phyloP scores from a whole-genome alignment of 1,140 invertebrate genomes.

The Drosophila pachea region DNA sequence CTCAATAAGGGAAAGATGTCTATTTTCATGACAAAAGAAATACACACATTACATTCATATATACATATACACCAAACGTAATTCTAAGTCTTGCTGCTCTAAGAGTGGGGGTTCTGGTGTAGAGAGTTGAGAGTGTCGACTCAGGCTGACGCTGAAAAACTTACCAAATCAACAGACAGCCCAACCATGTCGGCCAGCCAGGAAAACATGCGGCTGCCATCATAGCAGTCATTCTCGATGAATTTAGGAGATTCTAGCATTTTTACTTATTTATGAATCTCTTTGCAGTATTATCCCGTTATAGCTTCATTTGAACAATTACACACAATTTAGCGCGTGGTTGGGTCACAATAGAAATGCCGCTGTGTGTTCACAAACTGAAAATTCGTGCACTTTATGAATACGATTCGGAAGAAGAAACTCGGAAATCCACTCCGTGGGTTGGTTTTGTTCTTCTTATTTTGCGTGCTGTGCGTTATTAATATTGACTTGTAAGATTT shows the following conservation, averaged over 20 bases:
- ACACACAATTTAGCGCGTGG: constrained; percentile 31
- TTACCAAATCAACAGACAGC: constrained; percentile 84
- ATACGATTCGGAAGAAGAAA: background rate
- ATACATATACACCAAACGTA: constrained; percentile 1
- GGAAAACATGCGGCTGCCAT: constrained; percentile 81
- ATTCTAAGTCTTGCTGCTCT: too few relatives aligned
- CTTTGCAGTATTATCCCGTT: constrained; percentile 20
- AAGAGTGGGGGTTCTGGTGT: too few relatives aligned
- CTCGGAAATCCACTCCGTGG: too few relatives aligned
- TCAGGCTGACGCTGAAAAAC: constrained; percentile 26
- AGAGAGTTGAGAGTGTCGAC: too few relatives aligned
- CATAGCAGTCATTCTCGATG: constrained; percentile 79
- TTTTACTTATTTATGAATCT: constrained; percentile 36
- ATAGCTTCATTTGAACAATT: constrained; percentile 52
- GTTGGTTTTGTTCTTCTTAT: background rate
- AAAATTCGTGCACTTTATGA: constrained; percentile 38
- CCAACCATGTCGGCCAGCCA: constrained; percentile 82
- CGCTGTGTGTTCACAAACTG: constrained; percentile 4
- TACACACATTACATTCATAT: background rate
- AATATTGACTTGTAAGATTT: constrained; percentile 50
- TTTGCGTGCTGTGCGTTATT: constrained; percentile 4
- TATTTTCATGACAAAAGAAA: background rate
- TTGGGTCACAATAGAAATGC: constrained; percentile 25
- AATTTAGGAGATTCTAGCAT: constrained; percentile 74
- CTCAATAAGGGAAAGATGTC: background rate